phyloP scores from a whole-genome alignment of 2,113 vertebrate genomes.

The Pseudois nayaur region DNA sequence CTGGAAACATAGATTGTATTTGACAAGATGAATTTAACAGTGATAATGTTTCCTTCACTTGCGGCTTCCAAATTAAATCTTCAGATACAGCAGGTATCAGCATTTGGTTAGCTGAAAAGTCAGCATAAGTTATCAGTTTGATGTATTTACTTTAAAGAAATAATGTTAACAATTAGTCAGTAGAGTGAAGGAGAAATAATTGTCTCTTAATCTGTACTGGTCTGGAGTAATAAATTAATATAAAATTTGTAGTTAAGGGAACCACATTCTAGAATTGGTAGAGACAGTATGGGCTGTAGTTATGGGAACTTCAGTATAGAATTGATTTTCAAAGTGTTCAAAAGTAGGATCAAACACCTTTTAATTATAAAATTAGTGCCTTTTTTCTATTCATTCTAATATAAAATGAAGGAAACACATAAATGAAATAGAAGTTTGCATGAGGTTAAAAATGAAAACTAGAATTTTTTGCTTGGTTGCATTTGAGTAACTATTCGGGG shows the following conservation, averaged over 20 bases:
- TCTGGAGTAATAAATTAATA: not conserved
- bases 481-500: not conserved
- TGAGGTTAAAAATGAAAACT: not conserved
- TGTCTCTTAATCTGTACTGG: not conserved
- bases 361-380: not conserved
- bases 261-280: not conserved
- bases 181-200: not conserved
- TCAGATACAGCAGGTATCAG: not conserved
- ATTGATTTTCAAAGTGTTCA: slow-evolving; percentile 7
- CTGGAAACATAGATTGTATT: not conserved
- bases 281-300: not conserved
- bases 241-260: slow-evolving; percentile 3
- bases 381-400: not conserved
- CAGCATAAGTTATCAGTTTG: not conserved
- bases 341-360: not conserved
- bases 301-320: not conserved
- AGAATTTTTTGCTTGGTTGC: not conserved
- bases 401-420: not conserved
- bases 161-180: not conserved
- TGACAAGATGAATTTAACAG: slow-evolving; percentile 19
- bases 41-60: not conserved
- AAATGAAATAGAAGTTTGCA: slow-evolving; percentile 13
- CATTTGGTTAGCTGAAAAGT: slow-evolving; percentile 26
- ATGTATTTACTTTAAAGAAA: not conserved
- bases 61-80: not conserved